A percentile compares a stretch with the other conserved stretches of the same genome.
Evolutionary conservation across 2,113 vertebrate genomes (phyloP).

Genomic region (Chinchilla lanigera): DNA sequence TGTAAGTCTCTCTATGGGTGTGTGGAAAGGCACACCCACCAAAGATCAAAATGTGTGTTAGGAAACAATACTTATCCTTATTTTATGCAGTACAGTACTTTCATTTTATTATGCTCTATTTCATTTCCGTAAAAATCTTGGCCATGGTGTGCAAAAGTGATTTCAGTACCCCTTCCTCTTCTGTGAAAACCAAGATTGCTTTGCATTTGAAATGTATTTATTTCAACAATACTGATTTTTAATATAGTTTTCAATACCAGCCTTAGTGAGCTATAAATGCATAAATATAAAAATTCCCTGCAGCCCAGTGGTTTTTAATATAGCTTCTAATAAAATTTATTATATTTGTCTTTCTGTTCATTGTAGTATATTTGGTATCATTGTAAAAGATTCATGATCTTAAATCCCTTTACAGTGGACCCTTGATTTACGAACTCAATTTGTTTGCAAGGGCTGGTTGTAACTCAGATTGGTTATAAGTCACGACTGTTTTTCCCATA

Average conservation of each 20-base stretch:
- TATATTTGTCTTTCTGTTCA: not conserved
- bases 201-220: conserved; percentile 35
- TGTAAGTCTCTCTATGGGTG: not conserved
- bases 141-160: not conserved
- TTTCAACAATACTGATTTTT: conserved; percentile 30
- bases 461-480: not conserved
- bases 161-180: not conserved
- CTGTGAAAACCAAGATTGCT: not conserved
- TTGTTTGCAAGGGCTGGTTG: not conserved
- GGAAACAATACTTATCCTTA: not conserved
- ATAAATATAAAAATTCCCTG: not conserved
- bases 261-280: conserved; percentile 14
- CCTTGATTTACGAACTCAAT: not conserved
- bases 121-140: not conserved
- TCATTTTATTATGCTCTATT: not conserved
- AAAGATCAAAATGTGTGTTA: not conserved
- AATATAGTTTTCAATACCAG: not conserved
- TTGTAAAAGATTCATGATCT: not conserved
- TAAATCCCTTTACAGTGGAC: not conserved
- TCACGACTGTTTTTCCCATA: not conserved
- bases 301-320: not conserved
- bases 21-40: not conserved
- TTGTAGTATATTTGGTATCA: not conserved
- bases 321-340: not conserved
- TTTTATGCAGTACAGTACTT: not conserved